Base-by-base conservation (phyloP, 2,113 vertebrate species). In the Apistogramma diplotaenia region DNA sequence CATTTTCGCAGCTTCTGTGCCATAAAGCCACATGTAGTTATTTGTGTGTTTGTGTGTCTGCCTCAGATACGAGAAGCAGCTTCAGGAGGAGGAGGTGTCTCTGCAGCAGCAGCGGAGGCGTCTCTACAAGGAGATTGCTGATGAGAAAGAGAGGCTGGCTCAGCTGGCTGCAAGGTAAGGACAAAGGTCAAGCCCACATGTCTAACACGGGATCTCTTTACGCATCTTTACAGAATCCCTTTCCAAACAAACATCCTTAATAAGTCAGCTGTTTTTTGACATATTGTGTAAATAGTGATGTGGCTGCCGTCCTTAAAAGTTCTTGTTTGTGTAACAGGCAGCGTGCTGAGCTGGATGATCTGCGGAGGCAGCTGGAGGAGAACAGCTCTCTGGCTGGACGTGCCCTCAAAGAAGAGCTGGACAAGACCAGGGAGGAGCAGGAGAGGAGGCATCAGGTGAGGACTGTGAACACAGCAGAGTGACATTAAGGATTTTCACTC, bases 71-170 rank as follows among this genome's bases (percentile, higher is more conserved):
- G 97, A 98, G 93, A 96, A 97, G 94, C 97, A 98, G 90, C 93
- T 98, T 83, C 95, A 97, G 89, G 97, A 98, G 93, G 97, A 98
- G 93, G 96, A 98, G 91, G 89, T 95, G 60, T 94, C 92, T 0
- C 88, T 99, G 82, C 96, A 98, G 94, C 97, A 97, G 92, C 98
- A 98, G 93, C 96, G 96, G 61, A 94, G 95, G 56, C 91, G 97
- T 16, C 94, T 99, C 19, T 96, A 97, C 2, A 93, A 93, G 0
- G 98, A 99, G 81, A 96, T 98, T 89, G 92, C 96, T 0, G 97
- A 97, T 40, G 98, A 99, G 93, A 97, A 97, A 79, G 97, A 99
- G 91, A 77, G 96, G 61, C 95, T 99, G 75, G 94, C 91, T 43
- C 96, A 97, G 91, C 96, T 98, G 57, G 96, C 97, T 0, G 92